Evolutionary conservation across 2,797 vertebrate species (phyloP).

Genomic region (Otolemur crassicaudatus): DNA sequence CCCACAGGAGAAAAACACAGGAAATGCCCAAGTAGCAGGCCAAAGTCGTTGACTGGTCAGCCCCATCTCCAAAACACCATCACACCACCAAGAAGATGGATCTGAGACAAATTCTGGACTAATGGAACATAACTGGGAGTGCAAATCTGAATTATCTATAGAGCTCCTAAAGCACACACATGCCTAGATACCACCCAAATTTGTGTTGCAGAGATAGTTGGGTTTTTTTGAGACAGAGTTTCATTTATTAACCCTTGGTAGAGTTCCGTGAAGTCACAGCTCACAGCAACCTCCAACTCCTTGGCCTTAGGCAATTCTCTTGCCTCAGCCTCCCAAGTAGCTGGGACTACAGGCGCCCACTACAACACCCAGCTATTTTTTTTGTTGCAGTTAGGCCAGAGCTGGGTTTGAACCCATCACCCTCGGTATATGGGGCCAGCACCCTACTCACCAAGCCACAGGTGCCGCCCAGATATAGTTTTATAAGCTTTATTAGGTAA

Average conservation of each 20-base stretch:
- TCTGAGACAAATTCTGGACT: neutral
- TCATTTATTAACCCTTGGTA: no score
- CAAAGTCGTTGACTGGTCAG: neutral
- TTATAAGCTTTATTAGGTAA: neutral
- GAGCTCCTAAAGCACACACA: neutral
- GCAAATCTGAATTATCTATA: neutral
- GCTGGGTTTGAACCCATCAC: no score
- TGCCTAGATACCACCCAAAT: neutral
- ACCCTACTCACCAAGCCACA: no score
- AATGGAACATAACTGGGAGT: neutral
- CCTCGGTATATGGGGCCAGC: no score
- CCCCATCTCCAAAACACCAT: neutral
- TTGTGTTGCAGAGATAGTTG: neutral
- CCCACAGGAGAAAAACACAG: neutral
- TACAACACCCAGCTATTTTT: no score
- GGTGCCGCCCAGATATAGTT: neutral
- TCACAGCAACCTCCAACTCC: no score
- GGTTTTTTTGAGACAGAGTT: no score
- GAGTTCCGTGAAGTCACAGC: no score
- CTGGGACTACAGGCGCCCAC: no score
- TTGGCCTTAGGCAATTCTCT: no score
- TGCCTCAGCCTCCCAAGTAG: no score
- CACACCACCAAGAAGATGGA: neutral
- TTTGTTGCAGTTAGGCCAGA: no score
- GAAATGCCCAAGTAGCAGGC: neutral